These are phyloP conservation scores for Apistogramma diplotaenia DNA, from an alignment of 2,113 vertebrate genomes.

Conservation along the genomic window DNA sequence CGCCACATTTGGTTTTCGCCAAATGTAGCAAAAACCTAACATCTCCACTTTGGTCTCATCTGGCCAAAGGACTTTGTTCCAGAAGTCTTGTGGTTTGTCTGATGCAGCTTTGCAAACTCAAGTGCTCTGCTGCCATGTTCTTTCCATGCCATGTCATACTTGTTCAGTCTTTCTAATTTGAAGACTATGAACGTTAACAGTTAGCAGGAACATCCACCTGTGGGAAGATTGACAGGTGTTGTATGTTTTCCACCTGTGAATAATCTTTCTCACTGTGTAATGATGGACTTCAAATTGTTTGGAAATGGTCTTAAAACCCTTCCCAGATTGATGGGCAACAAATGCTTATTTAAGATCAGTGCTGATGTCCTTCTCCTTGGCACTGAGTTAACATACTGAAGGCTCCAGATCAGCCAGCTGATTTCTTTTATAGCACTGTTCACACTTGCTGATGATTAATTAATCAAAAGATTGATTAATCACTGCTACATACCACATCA, in stretches of 20 bases:
- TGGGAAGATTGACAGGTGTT: background rate
- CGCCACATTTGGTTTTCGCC: background rate
- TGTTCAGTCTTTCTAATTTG: background rate
- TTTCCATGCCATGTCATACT: background rate
- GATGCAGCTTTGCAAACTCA: background rate
- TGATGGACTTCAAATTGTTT: too few species aligned
- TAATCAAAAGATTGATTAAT: background rate
- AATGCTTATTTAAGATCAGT: too few species aligned
- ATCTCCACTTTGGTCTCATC: background rate
- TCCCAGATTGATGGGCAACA: too few species aligned
- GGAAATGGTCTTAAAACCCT: too few species aligned
- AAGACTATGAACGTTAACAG: background rate
- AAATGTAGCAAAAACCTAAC: background rate
- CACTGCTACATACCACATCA: background rate
- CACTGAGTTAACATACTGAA: too few species aligned
- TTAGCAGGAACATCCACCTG: background rate
- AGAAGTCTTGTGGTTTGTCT: background rate
- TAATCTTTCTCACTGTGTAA: background rate
- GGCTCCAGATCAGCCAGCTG: too few species aligned
- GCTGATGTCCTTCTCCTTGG: too few species aligned
- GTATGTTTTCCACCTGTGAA: background rate
- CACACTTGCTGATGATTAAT: background rate
- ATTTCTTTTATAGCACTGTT: background rate
- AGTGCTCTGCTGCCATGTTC: background rate
- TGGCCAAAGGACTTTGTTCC: background rate